A percentile compares a stretch with the other conserved stretches of the same genome.
Evolutionary conservation across 1,140 invertebrate species (phyloP).

Genomic region (Drosophila gunungcola): DNA sequence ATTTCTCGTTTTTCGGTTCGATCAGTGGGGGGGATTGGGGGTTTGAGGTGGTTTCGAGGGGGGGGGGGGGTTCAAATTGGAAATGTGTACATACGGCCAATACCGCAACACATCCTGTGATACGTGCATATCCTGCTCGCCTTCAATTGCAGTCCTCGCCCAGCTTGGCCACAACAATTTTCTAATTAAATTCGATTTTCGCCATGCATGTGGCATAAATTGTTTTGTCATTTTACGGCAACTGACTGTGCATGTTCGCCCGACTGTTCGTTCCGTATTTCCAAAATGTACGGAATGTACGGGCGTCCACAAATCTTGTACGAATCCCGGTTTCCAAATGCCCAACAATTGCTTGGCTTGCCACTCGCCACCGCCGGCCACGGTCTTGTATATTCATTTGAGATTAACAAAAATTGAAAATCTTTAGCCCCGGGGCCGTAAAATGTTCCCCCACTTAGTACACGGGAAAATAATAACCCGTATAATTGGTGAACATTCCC

Average conservation of each 20-base stretch:
- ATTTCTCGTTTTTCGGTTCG: conserved; percentile 61
- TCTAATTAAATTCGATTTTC: conserved; percentile 84
- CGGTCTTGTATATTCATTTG: conserved; percentile 73
- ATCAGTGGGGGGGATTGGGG: background rate
- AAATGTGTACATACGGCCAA: conserved; percentile 43
- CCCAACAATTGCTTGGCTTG: conserved; percentile 54
- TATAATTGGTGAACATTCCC: conserved; percentile 79
- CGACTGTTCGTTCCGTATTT: conserved; percentile 14
- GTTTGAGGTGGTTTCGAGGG: background rate
- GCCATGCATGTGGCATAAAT: conserved; percentile 83
- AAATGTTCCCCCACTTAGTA: conserved; percentile 36
- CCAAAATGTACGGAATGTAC: conserved; percentile 7
- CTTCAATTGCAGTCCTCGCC: conserved; percentile 38
- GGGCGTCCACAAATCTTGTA: conserved; percentile 38
- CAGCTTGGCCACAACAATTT: conserved; percentile 73
- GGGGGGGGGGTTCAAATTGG: conserved; percentile 28
- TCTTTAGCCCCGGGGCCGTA: conserved; percentile 54
- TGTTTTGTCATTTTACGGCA: conserved; percentile 78
- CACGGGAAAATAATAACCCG: conserved; percentile 72
- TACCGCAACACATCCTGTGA: conserved; percentile 43
- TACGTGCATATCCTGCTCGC: conserved; percentile 63
- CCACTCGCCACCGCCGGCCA: conserved; percentile 40
- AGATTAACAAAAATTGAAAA: conserved; percentile 83
- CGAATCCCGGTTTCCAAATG: conserved; percentile 5
- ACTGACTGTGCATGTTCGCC: conserved; percentile 39